phyloP scores from a whole-genome alignment of 2,113 vertebrate species.

The Mus pahari region DNA sequence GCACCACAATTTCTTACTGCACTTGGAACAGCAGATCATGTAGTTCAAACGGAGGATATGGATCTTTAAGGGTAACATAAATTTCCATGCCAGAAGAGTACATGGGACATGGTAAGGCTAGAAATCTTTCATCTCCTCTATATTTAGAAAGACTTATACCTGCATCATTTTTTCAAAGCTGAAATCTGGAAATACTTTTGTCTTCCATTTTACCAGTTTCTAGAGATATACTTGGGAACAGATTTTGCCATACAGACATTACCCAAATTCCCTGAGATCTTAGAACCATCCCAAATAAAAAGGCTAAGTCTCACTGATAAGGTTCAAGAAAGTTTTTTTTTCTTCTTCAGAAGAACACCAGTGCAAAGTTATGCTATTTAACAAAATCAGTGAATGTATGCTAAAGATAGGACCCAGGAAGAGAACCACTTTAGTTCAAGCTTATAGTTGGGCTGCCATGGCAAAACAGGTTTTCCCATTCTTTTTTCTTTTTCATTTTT shows the following conservation, averaged over 20 bases:
- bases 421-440: neutral
- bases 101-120: neutral
- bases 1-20: neutral
- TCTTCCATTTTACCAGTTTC: neutral
- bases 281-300: neutral
- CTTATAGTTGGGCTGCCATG: neutral
- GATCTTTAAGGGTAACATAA: neutral
- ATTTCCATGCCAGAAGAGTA: neutral
- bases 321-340: neutral
- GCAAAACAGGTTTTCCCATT: neutral
- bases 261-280: neutral
- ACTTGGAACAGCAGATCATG: neutral
- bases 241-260: neutral
- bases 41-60: neutral
- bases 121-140: neutral
- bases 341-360: neutral
- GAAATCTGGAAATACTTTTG: neutral
- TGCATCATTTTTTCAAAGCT: neutral
- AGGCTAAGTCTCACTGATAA: neutral
- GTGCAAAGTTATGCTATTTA: neutral
- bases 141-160: neutral
- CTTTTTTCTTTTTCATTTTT: no score
- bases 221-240: neutral
- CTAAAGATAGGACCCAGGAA: neutral
- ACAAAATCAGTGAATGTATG: neutral